These are phyloP conservation scores for Mormyrus hasselquistii DNA, from an alignment of 2,797 vertebrate genomes.

Conservation along the genomic window DNA sequence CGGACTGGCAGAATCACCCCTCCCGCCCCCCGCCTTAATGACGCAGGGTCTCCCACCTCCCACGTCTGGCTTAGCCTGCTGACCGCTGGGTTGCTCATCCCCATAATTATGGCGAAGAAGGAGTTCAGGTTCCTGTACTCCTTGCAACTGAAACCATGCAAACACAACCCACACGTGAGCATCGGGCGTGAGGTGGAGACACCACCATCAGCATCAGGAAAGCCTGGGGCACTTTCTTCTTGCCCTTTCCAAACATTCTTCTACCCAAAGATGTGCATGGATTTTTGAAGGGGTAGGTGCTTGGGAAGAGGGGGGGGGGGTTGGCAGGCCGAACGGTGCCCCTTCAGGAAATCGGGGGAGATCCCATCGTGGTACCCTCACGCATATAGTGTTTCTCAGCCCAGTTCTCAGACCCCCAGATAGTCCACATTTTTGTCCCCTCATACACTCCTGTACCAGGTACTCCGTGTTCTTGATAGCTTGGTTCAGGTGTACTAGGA, in stretches of 20 bases:
- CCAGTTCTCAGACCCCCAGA: neutral
- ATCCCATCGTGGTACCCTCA: neutral
- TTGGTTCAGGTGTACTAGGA: neutral
- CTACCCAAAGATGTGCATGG: neutral
- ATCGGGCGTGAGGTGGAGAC: neutral
- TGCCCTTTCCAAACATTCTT: neutral
- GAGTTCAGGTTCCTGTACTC: conserved; percentile 94
- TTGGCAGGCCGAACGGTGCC: neutral
- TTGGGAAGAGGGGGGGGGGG: neutral
- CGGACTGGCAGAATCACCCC: neutral
- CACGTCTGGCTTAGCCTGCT: conserved; percentile 88
- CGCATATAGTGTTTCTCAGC: neutral
- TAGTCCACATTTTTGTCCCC: neutral
- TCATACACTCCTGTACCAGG: neutral
- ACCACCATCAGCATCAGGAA: neutral
- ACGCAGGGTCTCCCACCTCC: conserved; percentile 74
- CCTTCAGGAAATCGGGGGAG: neutral
- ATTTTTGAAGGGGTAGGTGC: neutral
- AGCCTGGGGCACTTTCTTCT: neutral
- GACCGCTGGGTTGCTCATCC: conserved; percentile 90
- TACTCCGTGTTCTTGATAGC: neutral
- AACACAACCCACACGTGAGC: neutral
- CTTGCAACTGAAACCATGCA: conserved; percentile 81
- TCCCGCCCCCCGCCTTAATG: no score
- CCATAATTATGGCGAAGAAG: conserved; percentile 95